Evolutionary conservation across 2,888 invertebrate species (phyloP).

Genomic region (Plemyria rubiginata): DNA sequence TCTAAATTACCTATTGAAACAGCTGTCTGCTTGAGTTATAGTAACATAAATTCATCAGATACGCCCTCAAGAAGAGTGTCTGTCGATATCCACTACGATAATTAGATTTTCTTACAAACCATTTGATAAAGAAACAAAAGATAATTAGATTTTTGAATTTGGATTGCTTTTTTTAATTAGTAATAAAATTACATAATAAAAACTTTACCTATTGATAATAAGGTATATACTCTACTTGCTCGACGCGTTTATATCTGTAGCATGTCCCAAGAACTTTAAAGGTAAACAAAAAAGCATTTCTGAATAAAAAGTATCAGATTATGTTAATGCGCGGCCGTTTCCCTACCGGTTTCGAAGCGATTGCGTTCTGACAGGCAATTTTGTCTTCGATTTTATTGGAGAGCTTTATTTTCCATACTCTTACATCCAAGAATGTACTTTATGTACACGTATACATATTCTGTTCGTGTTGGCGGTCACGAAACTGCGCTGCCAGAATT

Average conservation of each 20-base stretch:
- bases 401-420: conserved; percentile 55
- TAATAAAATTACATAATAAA: background rate
- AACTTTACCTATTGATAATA: background rate
- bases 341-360: conserved; percentile 58
- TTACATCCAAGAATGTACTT: conserved; percentile 37
- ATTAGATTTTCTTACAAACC: conserved; percentile 20
- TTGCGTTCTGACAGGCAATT: conserved; percentile 53
- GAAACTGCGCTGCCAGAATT: conserved; percentile 31
- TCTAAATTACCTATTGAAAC: conserved; percentile 81
- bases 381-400: conserved; percentile 62
- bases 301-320: conserved; percentile 45
- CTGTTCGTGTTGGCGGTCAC: conserved; percentile 37
- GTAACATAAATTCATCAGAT: conserved; percentile 78
- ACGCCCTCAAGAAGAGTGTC: conserved; percentile 59
- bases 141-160: too few species aligned
- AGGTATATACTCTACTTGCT: background rate
- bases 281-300: conserved; percentile 37
- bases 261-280: conserved; percentile 31
- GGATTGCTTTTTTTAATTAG: too few species aligned
- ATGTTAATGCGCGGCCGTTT: conserved; percentile 49
- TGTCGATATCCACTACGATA: conserved; percentile 30
- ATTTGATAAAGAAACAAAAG: conserved; percentile 5
- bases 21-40: conserved; percentile 79
- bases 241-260: conserved; percentile 26
- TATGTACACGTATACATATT: conserved; percentile 24